Base-by-base conservation (phyloP, 2,888 invertebrate genomes). In the Parascotia fuliginaria region DNA sequence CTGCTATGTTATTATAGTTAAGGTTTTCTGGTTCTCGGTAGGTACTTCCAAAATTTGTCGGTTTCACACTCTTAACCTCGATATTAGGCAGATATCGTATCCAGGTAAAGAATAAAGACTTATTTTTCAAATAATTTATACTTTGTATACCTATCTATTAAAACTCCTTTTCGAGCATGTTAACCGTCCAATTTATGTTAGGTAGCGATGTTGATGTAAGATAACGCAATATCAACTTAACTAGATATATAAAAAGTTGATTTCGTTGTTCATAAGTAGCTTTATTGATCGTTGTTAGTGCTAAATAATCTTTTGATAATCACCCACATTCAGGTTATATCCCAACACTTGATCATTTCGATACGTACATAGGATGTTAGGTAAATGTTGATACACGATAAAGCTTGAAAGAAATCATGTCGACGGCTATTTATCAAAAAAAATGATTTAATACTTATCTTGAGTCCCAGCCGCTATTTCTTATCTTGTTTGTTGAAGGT, bases 401-500 rank as follows among this genome's bases (percentile, higher is more conserved):
- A 33, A 31, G 44, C 31, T 45, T 37, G 52, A 66, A 77, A 76
- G 68, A 70, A 89, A 83, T 75, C 70, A 75, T 89, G 88, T 83
- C 88, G 85, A 80, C 81, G 82, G 52, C 71, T 79, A 70, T 73
- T 86, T 87, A 88, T 89, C 85, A 81, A 59, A 64, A 81, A 82
- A 76, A 85, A 83, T 85, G 84, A 87, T 87, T 87, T 83, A 73
- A 73, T 55, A 57, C 73, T 75, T 87, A 83, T 84, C 82, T 78
- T 53, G 58, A 81, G 78, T 79, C 79, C 73, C 78, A 79, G 82
- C 81, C 87, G 80, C 79, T 72, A 63, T 67, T 65, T 56, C 65
- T 83, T 91, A 92, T 92, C 91, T 85, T 83, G 77, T 87, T 86
- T 88, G 82, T 66, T 79, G 72, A 79, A 78, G 77, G 66, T 70